Evolutionary conservation across 2,797 vertebrate genomes (phyloP).

Genomic region (Xyrichtys novacula): DNA sequence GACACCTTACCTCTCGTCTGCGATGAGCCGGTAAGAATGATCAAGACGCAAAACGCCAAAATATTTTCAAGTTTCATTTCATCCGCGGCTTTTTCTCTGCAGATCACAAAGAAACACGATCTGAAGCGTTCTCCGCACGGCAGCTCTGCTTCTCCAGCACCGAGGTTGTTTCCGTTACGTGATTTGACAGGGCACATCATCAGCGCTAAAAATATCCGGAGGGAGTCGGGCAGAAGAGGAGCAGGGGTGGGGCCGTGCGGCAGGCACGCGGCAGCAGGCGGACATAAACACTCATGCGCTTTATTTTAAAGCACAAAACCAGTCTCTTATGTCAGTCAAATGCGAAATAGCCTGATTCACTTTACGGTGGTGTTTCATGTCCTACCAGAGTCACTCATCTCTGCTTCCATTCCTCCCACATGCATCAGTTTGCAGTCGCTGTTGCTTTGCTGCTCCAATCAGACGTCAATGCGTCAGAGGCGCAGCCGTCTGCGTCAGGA

Average conservation of each 20-base stretch:
- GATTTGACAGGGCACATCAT: slow-evolving; percentile 79
- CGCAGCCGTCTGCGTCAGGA: slow-evolving; percentile 68
- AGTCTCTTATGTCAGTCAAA: background rate
- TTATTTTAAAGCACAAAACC: background rate
- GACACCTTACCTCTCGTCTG: slow-evolving; percentile 69
- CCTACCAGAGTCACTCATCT: background rate
- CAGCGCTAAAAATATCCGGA: slow-evolving; percentile 84
- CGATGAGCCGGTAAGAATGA: slow-evolving; percentile 64
- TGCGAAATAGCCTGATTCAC: background rate
- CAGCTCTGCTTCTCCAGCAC: slow-evolving; percentile 48
- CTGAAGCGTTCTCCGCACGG: slow-evolving; percentile 9
- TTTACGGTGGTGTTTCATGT: no score
- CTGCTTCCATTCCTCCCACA: background rate
- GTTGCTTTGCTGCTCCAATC: slow-evolving; percentile 59
- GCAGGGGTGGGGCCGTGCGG: slow-evolving; percentile 74
- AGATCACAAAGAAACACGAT: slow-evolving; percentile 20
- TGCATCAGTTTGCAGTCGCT: slow-evolving; percentile 14
- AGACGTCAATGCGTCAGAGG: slow-evolving; percentile 71
- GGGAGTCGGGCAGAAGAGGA: slow-evolving; percentile 79
- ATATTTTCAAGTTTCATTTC: slow-evolving; percentile 66
- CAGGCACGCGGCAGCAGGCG: slow-evolving; percentile 13
- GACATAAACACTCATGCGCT: background rate
- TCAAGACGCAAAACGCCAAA: slow-evolving; percentile 59
- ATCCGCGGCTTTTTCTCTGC: slow-evolving; percentile 26
- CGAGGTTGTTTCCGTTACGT: slow-evolving; percentile 81